Evolutionary conservation across 2,888 invertebrate species (phyloP).

Genomic region (Bombyx huttoni): DNA sequence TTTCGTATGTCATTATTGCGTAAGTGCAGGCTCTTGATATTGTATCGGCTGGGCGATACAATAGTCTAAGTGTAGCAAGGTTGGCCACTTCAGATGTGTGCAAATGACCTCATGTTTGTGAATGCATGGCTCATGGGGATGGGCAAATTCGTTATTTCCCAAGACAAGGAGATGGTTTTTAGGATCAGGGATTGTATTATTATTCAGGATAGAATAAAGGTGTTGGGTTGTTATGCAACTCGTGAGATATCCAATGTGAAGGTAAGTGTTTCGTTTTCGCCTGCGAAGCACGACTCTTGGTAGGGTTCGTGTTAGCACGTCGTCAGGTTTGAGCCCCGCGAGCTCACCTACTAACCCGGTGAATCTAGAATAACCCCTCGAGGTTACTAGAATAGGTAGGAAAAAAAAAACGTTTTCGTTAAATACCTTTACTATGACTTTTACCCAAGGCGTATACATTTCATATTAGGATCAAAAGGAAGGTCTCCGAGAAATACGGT

Average conservation of each 20-base stretch:
- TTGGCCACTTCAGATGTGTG: slow-evolving; percentile 14
- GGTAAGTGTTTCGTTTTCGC: slow-evolving; percentile 9
- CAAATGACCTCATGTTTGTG: slow-evolving; percentile 10
- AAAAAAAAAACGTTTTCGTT: slow-evolving; percentile 11
- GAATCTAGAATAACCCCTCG: too few relatives aligned
- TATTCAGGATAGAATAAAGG: slow-evolving; percentile 14
- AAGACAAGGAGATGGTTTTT: too few relatives aligned
- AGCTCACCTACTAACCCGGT: too few relatives aligned
- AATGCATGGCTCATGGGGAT: neutral
- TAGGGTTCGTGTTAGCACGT: too few relatives aligned
- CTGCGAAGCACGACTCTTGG: too few relatives aligned
- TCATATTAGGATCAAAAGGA: slow-evolving; percentile 3
- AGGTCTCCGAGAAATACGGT: neutral
- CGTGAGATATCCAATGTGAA: slow-evolving; percentile 14
- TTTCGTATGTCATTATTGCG: slow-evolving; percentile 6
- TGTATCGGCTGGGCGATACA: slow-evolving; percentile 15
- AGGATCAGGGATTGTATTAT: too few relatives aligned
- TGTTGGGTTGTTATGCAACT: slow-evolving; percentile 12
- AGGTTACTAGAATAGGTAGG: too few relatives aligned
- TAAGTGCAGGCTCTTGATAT: slow-evolving; percentile 13
- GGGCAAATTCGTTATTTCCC: too few relatives aligned
- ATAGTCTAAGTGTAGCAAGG: slow-evolving; percentile 8
- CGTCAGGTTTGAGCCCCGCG: too few relatives aligned
- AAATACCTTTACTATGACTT: slow-evolving; percentile 7
- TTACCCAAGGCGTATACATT: slow-evolving; percentile 4